Conservation (phyloP, 1,140 invertebrate species). For the Magallana angulata region DNA sequence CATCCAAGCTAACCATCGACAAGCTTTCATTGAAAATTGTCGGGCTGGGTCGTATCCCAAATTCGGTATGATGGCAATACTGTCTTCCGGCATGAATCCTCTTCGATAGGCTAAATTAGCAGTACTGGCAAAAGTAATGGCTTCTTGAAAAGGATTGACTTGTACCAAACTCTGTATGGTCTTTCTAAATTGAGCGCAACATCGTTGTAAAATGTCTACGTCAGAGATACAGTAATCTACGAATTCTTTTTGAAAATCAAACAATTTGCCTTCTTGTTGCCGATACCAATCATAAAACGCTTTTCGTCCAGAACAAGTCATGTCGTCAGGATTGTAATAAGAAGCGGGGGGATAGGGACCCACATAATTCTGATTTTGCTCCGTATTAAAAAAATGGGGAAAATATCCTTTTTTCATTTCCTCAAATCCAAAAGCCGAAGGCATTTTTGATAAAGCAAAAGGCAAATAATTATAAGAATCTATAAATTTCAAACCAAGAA, state of each 20-base stretch:
- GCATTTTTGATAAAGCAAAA: constrained; percentile 40
- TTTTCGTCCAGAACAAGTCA: neutral
- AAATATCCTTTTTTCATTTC: constrained; percentile 51
- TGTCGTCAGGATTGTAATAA: constrained; percentile 40
- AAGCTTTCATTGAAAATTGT: neutral
- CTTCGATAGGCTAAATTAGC: constrained; percentile 3
- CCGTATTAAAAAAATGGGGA: constrained; percentile 53
- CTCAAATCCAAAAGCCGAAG: constrained; percentile 44
- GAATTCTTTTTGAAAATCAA: neutral
- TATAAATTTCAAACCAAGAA: neutral
- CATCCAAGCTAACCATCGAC: neutral
- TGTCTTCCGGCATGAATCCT: neutral
- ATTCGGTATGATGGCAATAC: neutral
- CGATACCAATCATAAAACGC: neutral
- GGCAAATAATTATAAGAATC: constrained; percentile 43
- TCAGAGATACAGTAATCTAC: neutral
- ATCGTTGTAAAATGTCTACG: too few relatives aligned
- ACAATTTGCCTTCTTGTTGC: neutral
- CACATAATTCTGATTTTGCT: constrained; percentile 45
- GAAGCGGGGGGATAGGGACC: constrained; percentile 34
- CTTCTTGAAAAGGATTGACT: neutral
- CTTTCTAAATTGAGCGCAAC: too few relatives aligned
- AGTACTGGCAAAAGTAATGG: neutral
- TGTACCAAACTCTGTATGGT: too few relatives aligned
- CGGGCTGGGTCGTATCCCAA: neutral